phyloP scores from a whole-genome alignment of 1,140 invertebrate species.

The Eurosta solidaginis region DNA sequence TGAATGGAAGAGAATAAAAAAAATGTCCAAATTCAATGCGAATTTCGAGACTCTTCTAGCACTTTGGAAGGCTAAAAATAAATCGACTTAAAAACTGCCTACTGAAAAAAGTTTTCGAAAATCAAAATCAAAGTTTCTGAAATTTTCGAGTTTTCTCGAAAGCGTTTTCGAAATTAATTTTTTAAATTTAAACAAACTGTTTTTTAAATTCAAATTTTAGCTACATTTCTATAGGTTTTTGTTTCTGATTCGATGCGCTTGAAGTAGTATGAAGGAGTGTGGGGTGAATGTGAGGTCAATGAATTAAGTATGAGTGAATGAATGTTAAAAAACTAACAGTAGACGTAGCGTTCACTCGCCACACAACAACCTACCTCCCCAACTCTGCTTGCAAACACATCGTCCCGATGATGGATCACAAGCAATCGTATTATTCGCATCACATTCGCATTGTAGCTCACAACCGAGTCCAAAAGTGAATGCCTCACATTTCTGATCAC shows the following conservation, averaged over 20 bases:
- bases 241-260: neutral
- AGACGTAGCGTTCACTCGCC: neutral
- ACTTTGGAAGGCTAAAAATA: no score
- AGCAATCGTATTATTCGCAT: constrained; percentile 68
- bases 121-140: no score
- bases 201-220: neutral
- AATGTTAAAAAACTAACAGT: no score
- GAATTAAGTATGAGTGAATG: neutral
- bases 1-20: no score
- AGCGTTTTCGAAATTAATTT: no score
- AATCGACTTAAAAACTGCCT: no score
- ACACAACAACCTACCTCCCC: constrained; percentile 68
- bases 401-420: constrained; percentile 82
- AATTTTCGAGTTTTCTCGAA: no score
- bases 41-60: no score
- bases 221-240: neutral
- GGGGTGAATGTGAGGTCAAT: neutral
- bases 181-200: no score
- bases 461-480: constrained; percentile 77
- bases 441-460: constrained; percentile 73
- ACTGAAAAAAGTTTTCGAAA: no score
- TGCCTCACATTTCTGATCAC: constrained; percentile 73
- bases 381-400: constrained; percentile 81
- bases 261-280: neutral
- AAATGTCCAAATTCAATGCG: no score